A percentile compares a stretch with the other conserved stretches of the same genome.
Evolutionary conservation across 2,888 invertebrate species (phyloP).

Genomic region (Clanis bilineata): DNA sequence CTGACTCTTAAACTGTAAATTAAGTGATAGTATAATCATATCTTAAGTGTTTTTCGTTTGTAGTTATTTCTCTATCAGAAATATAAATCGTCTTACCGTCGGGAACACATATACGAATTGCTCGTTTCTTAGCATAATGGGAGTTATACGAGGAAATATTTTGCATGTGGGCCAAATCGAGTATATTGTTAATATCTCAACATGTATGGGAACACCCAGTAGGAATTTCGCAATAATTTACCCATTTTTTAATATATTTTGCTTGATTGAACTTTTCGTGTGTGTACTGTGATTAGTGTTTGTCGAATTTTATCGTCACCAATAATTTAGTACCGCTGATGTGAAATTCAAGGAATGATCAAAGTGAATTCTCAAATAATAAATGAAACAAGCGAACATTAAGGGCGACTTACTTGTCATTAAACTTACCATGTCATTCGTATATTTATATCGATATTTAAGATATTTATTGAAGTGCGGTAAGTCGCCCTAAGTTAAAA

Average conservation of each 20-base stretch:
- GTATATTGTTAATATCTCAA: conserved; percentile 67
- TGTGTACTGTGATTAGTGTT: conserved; percentile 38
- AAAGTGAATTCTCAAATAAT: neutral
- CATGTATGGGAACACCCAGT: conserved; percentile 72
- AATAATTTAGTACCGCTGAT: conserved; percentile 35
- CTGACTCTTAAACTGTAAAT: conserved; percentile 32
- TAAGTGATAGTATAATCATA: conserved; percentile 76
- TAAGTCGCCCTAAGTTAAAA: too few species aligned
- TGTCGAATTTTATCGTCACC: conserved; percentile 22
- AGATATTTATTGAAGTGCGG: too few species aligned
- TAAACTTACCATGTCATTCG: too few species aligned
- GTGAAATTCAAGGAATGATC: neutral
- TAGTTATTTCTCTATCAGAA: conserved; percentile 57
- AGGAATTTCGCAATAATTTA: conserved; percentile 62
- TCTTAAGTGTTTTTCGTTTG: conserved; percentile 71
- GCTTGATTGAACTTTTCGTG: conserved; percentile 42
- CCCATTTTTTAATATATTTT: conserved; percentile 36
- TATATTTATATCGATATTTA: too few species aligned
- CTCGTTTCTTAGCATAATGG: conserved; percentile 49
- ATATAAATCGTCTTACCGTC: conserved; percentile 49
- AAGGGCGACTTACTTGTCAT: too few species aligned
- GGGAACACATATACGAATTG: conserved; percentile 60
- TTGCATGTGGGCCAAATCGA: conserved; percentile 73
- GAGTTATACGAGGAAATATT: conserved; percentile 54
- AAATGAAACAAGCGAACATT: neutral